Evolutionary conservation across 1,140 invertebrate genomes (phyloP).

Genomic region (Coptotermes formosanus): DNA sequence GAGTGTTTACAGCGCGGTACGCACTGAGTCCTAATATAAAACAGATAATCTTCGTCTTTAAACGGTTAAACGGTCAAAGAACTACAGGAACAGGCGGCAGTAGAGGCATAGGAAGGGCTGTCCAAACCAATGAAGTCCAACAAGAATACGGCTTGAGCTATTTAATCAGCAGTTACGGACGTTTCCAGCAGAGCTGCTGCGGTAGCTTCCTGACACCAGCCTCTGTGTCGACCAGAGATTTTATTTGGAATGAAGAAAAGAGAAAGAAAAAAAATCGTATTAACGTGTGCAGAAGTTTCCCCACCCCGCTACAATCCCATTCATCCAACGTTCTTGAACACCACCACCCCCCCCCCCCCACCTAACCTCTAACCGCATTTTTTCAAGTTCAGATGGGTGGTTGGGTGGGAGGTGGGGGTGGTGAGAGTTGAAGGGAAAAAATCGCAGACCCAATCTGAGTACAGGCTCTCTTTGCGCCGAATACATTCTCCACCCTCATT

Average conservation of each 20-base stretch:
- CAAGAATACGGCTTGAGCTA: not conserved
- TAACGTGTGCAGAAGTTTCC: not conserved
- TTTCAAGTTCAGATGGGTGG: not conserved
- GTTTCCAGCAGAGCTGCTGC: not conserved
- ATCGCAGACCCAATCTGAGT: not conserved
- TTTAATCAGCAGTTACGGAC: not conserved
- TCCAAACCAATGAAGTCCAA: too few species aligned
- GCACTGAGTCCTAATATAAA: too few species aligned
- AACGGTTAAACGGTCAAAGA: too few species aligned
- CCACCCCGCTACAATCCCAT: not conserved
- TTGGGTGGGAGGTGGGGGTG: not conserved
- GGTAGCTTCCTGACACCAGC: not conserved
- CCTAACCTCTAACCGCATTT: conserved; percentile 7
- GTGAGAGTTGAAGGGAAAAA: not conserved
- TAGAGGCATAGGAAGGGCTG: too few species aligned
- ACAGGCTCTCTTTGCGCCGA: not conserved
- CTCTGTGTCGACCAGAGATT: not conserved
- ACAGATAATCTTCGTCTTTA: too few species aligned
- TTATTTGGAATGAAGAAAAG: not conserved
- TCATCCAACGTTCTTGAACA: not conserved
- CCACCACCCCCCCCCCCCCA: not conserved
- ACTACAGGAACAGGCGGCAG: too few species aligned
- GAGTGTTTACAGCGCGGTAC: too few species aligned
- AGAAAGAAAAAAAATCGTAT: not conserved
- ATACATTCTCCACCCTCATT: conserved; percentile 9